Evolutionary conservation across 2,888 invertebrate species (phyloP).

Genomic region (Acrobasis repandana): DNA sequence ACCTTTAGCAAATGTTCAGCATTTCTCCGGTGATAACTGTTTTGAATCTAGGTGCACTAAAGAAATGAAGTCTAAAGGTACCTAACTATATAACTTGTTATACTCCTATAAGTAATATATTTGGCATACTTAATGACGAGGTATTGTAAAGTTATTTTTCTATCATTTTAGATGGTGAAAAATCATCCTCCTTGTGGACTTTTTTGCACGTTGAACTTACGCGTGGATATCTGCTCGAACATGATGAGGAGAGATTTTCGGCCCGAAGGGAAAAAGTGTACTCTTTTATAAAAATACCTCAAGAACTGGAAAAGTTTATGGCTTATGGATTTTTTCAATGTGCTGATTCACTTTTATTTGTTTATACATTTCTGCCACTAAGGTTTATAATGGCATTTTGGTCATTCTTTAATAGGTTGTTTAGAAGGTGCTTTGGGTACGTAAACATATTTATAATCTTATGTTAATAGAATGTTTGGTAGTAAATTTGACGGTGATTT

Average conservation of each 20-base stretch:
- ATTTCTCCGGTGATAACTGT: constrained; percentile 57
- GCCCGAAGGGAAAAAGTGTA: constrained; percentile 97
- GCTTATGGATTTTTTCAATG: constrained; percentile 97
- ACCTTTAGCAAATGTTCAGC: constrained; percentile 60
- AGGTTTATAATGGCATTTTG: constrained; percentile 94
- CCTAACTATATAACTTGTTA: background rate
- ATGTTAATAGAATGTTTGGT: background rate
- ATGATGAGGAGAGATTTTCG: constrained; percentile 97
- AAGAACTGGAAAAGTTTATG: constrained; percentile 96
- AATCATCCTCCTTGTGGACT: constrained; percentile 78
- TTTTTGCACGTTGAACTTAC: constrained; percentile 95
- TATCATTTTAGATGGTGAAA: constrained; percentile 62
- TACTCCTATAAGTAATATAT: no score
- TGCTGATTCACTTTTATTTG: constrained; percentile 97
- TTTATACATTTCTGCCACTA: constrained; percentile 98
- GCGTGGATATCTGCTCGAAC: constrained; percentile 95
- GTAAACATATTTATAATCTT: constrained; percentile 32
- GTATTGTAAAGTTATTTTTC: no score
- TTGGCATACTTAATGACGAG: no score
- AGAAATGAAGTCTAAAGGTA: constrained; percentile 66
- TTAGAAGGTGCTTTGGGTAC: constrained; percentile 89
- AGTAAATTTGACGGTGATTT: background rate
- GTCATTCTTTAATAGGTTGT: constrained; percentile 88
- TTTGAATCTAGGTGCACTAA: constrained; percentile 56
- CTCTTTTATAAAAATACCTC: constrained; percentile 97